Conservation (phyloP, 2,797 vertebrate species). For the Menidia menidia region DNA sequence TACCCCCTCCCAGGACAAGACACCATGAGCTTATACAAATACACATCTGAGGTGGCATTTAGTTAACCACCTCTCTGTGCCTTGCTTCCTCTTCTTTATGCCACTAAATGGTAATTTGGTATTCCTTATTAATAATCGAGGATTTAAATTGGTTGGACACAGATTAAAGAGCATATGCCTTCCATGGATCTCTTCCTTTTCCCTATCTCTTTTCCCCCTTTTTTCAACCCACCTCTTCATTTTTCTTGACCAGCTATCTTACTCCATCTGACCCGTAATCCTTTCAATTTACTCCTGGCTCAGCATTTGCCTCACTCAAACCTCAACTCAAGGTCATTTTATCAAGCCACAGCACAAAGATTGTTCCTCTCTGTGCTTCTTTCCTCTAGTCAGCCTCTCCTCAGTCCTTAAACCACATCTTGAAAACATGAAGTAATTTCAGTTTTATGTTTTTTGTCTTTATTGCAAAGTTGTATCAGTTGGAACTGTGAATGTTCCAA, state of each 20-base stretch:
- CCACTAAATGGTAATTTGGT: slow-evolving; percentile 57
- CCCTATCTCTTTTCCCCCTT: slow-evolving; percentile 2
- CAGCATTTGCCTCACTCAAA: slow-evolving; percentile 47
- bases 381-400: slow-evolving; percentile 15
- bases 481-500: slow-evolving; percentile 15
- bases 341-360: slow-evolving; percentile 33
- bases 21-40: slow-evolving; percentile 56
- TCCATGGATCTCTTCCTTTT: background rate
- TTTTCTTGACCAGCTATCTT: slow-evolving; percentile 42
- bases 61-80: slow-evolving; percentile 20
- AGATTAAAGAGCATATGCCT: slow-evolving; percentile 45
- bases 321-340: slow-evolving; percentile 65
- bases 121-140: slow-evolving; percentile 59
- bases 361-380: background rate
- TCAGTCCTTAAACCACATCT: slow-evolving; percentile 7
- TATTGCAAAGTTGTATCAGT: slow-evolving; percentile 1
- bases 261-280: slow-evolving; percentile 61
- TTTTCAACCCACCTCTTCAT: slow-evolving; percentile 7
- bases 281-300: slow-evolving; percentile 55
- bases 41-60: slow-evolving; percentile 66
- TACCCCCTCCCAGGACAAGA: slow-evolving; percentile 39
- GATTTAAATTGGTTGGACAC: slow-evolving; percentile 55
- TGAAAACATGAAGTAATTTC: slow-evolving; percentile 15
- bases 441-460: background rate
- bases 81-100: slow-evolving; percentile 29